phyloP scores from a whole-genome alignment of 2,888 invertebrate species.

The Perithous albicinctus region DNA sequence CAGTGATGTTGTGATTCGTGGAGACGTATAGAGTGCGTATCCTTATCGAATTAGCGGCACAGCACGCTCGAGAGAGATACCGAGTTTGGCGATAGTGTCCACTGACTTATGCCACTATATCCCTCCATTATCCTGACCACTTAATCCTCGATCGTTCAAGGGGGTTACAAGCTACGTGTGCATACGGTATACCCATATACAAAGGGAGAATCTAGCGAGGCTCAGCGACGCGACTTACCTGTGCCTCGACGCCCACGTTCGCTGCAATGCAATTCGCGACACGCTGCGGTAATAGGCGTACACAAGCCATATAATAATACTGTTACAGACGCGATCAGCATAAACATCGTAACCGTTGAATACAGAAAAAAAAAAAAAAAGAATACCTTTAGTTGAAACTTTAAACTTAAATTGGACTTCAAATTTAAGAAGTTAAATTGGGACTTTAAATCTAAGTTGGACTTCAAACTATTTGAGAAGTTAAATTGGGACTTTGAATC shows the following conservation, averaged over 20 bases:
- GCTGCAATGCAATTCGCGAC: slow-evolving; percentile 25
- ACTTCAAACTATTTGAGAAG: background rate
- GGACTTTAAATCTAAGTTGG: background rate
- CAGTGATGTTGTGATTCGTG: background rate
- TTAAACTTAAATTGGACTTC: background rate
- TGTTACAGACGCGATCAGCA: slow-evolving; percentile 3
- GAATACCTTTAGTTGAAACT: background rate
- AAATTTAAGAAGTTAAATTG: background rate
- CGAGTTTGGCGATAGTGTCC: slow-evolving; percentile 27
- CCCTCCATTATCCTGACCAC: slow-evolving; percentile 66
- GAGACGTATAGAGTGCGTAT: background rate
- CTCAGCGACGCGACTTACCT: slow-evolving; percentile 34
- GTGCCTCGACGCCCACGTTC: slow-evolving; percentile 48
- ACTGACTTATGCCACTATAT: slow-evolving; percentile 62
- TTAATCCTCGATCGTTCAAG: slow-evolving; percentile 63
- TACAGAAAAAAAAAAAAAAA: slow-evolving; percentile 15
- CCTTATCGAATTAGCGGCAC: slow-evolving; percentile 6
- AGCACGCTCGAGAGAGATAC: slow-evolving; percentile 14
- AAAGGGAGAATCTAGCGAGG: slow-evolving; percentile 18
- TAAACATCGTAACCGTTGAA: slow-evolving; percentile 16
- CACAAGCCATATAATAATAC: slow-evolving; percentile 20
- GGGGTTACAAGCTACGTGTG: slow-evolving; percentile 41
- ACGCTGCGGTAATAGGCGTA: slow-evolving; percentile 25
- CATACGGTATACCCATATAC: slow-evolving; percentile 16
- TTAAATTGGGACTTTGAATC: background rate